These are phyloP conservation scores for Hirtodrosophila cameraria DNA, from an alignment of 2,888 invertebrate species.

Conservation along the genomic window DNA sequence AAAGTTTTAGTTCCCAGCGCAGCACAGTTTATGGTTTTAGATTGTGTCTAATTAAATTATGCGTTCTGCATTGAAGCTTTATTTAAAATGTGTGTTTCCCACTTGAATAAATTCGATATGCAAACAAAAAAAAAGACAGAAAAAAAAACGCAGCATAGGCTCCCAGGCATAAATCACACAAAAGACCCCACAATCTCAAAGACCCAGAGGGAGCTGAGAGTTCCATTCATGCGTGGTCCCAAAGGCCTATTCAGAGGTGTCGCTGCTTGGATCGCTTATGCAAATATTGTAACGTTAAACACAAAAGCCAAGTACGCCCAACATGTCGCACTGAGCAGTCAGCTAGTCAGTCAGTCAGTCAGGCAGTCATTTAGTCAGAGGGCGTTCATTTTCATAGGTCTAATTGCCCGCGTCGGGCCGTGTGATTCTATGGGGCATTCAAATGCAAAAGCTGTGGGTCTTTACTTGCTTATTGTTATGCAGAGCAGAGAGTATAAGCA, in stretches of 20 bases:
- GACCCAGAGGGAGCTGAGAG: constrained; percentile 8
- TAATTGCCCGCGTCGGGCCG: constrained; percentile 64
- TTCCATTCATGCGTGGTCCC: constrained; percentile 75
- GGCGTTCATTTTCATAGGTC: constrained; percentile 59
- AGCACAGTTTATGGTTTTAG: constrained; percentile 13
- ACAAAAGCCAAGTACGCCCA: constrained; percentile 68
- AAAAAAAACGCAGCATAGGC: constrained; percentile 36
- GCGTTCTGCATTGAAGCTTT: constrained; percentile 47
- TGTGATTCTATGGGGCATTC: constrained; percentile 57
- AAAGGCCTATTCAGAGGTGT: constrained; percentile 71
- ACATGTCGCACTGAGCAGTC: constrained; percentile 57
- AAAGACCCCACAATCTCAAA: constrained; percentile 50
- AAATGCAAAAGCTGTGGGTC: constrained; percentile 45
- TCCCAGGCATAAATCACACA: constrained; percentile 76
- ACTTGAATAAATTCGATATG: constrained; percentile 71
- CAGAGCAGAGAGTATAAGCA: constrained; percentile 47
- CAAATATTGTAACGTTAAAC: constrained; percentile 64
- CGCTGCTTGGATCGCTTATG: constrained; percentile 71
- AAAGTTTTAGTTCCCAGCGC: constrained; percentile 43
- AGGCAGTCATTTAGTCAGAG: constrained; percentile 20
- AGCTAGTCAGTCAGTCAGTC: constrained; percentile 8
- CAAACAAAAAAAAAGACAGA: too few relatives aligned
- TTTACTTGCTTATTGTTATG: constrained; percentile 55
- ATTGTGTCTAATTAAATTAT: constrained; percentile 66
- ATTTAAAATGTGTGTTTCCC: constrained; percentile 50